Evolutionary conservation across 2,888 invertebrate species (phyloP), one percentile per base, ranked within the genome.

Genomic region (Dastarcus helophoroides): DNA sequence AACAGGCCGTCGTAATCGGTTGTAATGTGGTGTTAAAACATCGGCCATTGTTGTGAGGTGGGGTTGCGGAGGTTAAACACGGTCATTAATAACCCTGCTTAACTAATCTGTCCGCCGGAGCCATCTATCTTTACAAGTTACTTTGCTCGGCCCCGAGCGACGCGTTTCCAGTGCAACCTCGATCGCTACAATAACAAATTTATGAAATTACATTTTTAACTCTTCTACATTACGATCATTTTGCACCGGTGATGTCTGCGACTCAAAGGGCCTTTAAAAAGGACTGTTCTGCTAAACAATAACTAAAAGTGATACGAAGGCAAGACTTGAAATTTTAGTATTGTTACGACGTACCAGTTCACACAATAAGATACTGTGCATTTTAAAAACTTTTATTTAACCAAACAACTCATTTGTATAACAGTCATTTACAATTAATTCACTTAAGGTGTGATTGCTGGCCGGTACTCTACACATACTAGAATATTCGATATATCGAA

Each of bases 41-140:
- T 54, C 54, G 53, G 54, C 56, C 54, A 58, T 60, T 60, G 59
- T 58, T 58, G 54, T 48, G 52, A 51, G 57, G 58, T 58, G 63
- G 65, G 63, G 64, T 64, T 59, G 60, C 51, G 54, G 60, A 64
- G 69, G 68, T 69, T 69, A 69, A 70, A 67, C 67, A 67, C 59
- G 66, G 65, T 69, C 68, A 70, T 70, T 70, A 69, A 70, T 70
- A 68, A 70, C 67, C 65, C 62, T 60, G 59, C 58, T 68, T 68
- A 69, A 69, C 69, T 69, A 69, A 70, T 70, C 69, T 69, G 68
- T 67, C 68, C 64, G 66, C 62, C 61, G 57, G 56, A 61, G 56
- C 58, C 60, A 62, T 62, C 62, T 59, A 62, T 62, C 62, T 62
- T 61, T 62, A 61, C 60, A 60, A 60, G 60, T 61, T 62, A 61